Percentiles rank a stretch among this genome's conserved stretches.
phyloP scores from a whole-genome alignment of 2,888 invertebrate genomes.

The Fissipunctia ypsillon region DNA sequence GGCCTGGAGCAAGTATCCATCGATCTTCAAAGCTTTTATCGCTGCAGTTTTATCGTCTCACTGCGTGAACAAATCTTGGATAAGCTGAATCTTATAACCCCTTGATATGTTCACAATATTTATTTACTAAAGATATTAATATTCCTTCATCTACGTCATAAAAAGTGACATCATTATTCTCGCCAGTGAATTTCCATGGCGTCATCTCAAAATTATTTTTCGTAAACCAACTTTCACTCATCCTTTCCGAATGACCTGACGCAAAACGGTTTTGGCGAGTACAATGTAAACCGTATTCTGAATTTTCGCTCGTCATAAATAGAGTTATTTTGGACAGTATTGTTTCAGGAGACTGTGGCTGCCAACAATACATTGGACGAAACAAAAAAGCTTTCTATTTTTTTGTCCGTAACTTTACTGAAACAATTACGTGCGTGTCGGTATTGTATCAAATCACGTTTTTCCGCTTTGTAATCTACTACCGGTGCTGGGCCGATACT shows the following conservation, averaged over 20 bases:
- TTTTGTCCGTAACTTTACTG: constrained; percentile 50
- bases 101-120: neutral
- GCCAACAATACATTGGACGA: constrained; percentile 58
- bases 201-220: constrained; percentile 29
- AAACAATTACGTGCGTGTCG: constrained; percentile 40
- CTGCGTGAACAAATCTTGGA: neutral
- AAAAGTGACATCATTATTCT: constrained; percentile 28
- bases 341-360: constrained; percentile 48
- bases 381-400: constrained; percentile 61
- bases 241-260: constrained; percentile 27
- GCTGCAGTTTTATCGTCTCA: neutral
- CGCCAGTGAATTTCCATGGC: constrained; percentile 27
- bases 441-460: constrained; percentile 44
- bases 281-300: constrained; percentile 34
- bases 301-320: constrained; percentile 46
- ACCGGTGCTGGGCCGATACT: neutral
- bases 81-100: neutral
- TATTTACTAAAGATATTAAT: constrained; percentile 9
- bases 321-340: constrained; percentile 56
- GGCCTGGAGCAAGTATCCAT: neutral
- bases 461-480: constrained; percentile 28
- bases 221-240: constrained; percentile 45
- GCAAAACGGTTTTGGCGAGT: constrained; percentile 30
- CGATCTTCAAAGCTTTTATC: constrained; percentile 9
- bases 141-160: constrained; percentile 7